A percentile compares a stretch with the other conserved stretches of the same genome.
Evolutionary conservation across 2,113 vertebrate genomes (phyloP).

Genomic region (Cryptomyrus ogoouensis): DNA sequence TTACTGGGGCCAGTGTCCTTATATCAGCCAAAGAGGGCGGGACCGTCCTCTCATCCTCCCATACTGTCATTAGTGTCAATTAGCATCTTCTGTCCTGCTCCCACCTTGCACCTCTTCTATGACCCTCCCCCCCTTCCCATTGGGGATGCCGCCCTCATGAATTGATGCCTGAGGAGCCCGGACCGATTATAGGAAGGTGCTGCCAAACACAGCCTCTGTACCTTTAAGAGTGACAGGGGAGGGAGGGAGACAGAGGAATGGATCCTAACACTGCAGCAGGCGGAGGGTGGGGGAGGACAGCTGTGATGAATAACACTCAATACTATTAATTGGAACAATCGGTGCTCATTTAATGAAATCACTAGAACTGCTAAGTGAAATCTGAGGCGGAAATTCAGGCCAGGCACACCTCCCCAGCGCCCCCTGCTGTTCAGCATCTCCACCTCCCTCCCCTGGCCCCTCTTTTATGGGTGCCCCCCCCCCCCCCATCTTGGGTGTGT

Average conservation of each 20-base stretch:
- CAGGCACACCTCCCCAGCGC: constrained; percentile 66
- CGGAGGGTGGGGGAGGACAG: constrained; percentile 42
- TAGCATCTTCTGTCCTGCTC: constrained; percentile 25
- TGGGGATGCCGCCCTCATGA: background rate
- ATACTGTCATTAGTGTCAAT: constrained; percentile 30
- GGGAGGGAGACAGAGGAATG: constrained; percentile 9
- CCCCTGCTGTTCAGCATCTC: constrained; percentile 9
- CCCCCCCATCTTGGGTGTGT: background rate
- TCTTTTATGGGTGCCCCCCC: background rate
- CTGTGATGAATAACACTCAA: constrained; percentile 85
- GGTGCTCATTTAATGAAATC: constrained; percentile 85
- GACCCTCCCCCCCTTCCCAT: background rate
- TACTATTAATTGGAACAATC: constrained; percentile 90
- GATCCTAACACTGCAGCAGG: constrained; percentile 36
- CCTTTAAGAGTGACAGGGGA: constrained; percentile 12
- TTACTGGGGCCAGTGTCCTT: background rate
- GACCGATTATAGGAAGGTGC: no score
- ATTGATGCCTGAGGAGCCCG: background rate
- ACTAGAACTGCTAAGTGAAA: constrained; percentile 75
- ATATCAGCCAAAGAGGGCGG: background rate
- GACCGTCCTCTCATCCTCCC: background rate
- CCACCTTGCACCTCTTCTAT: background rate
- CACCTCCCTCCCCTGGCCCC: background rate
- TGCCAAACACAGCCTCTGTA: background rate
- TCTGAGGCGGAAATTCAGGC: constrained; percentile 74